Conservation (phyloP, 2,888 invertebrate genomes). For the Chymomyza caudatula region DNA sequence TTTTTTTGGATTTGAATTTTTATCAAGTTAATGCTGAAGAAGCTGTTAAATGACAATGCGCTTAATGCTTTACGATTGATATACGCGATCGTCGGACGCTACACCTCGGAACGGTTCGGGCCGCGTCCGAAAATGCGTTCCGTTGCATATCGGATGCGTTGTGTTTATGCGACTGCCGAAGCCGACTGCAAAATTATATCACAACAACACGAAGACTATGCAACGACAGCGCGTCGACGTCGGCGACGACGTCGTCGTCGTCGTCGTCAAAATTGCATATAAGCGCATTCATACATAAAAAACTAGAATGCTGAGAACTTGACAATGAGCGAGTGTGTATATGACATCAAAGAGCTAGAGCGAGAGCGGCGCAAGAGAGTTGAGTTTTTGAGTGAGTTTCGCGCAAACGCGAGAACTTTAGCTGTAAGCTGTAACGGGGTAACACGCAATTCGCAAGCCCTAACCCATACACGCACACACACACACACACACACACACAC, state of each 20-base stretch:
- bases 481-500: conserved; percentile 16
- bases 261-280: conserved; percentile 58
- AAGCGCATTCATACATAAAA: conserved; percentile 61
- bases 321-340: conserved; percentile 15
- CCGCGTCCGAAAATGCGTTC: conserved; percentile 79
- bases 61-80: conserved; percentile 76
- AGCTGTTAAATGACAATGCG: conserved; percentile 63
- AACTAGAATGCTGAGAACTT: conserved; percentile 52
- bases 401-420: conserved; percentile 70
- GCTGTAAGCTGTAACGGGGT: conserved; percentile 55
- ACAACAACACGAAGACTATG: conserved; percentile 73
- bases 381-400: conserved; percentile 57
- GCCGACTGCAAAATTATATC: conserved; percentile 77
- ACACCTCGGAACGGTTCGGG: conserved; percentile 79
- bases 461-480: conserved; percentile 21
- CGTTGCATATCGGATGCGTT: conserved; percentile 79
- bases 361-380: conserved; percentile 9
- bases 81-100: conserved; percentile 79
- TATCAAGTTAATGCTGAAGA: conserved; percentile 46
- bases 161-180: conserved; percentile 78
- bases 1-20: conserved; percentile 22
- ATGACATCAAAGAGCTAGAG: conserved; percentile 10
- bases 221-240: conserved; percentile 37
- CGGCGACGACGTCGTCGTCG: conserved; percentile 45
- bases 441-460: conserved; percentile 33